Evolutionary conservation across 2,113 vertebrate genomes (phyloP).

Genomic region (Carettochelys insculpta): DNA sequence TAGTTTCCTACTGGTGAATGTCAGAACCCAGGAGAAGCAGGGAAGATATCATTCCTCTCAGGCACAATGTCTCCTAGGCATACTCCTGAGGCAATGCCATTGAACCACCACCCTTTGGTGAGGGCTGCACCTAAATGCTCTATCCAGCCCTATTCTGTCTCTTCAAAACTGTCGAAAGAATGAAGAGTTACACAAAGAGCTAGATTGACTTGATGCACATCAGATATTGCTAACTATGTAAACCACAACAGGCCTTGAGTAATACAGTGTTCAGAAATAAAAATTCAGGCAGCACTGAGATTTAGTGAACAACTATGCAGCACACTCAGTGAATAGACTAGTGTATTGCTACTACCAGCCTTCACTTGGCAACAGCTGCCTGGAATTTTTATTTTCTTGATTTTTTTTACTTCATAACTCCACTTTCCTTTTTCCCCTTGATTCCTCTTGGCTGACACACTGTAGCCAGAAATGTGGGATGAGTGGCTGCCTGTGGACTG

Average conservation of each 20-base stretch:
- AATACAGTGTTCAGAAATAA: background rate
- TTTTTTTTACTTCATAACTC: conserved; percentile 53
- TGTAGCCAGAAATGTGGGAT: conserved; percentile 68
- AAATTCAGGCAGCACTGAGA: background rate
- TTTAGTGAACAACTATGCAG: background rate
- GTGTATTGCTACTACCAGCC: background rate
- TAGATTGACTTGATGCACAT: background rate
- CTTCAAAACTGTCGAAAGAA: background rate
- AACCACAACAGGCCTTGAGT: background rate
- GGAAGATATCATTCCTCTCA: fast-evolving
- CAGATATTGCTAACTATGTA: background rate
- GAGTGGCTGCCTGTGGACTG: conserved; percentile 57
- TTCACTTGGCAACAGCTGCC: conserved; percentile 20
- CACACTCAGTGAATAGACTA: background rate
- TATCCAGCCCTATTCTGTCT: background rate
- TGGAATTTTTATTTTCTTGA: conserved; percentile 62
- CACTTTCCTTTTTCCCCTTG: conserved; percentile 59
- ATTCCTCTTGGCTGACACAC: conserved; percentile 66
- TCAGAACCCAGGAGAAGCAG: background rate
- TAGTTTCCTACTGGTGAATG: background rate
- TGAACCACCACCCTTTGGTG: background rate
- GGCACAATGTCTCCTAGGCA: background rate
- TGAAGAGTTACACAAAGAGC: background rate
- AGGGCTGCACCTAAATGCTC: background rate
- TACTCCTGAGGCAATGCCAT: background rate